Conservation (phyloP, 1,140 invertebrate genomes). For the Drosophila arizonae region DNA sequence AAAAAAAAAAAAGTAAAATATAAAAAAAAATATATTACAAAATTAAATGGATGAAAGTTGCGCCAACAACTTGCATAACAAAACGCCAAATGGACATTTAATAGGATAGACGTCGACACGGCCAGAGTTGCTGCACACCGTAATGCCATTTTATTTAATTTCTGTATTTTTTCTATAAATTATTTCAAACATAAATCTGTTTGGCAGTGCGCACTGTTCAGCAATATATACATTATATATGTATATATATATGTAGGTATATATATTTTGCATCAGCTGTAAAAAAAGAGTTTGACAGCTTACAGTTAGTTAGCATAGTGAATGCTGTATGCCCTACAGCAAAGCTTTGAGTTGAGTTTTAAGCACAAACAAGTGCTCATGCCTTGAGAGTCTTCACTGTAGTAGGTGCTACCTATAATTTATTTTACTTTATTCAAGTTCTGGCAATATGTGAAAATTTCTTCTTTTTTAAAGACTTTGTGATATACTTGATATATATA, state of each 20-base stretch:
- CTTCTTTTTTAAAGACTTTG: too few relatives aligned
- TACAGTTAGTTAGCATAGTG: neutral
- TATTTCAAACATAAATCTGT: slow-evolving; percentile 79
- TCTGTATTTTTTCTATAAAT: slow-evolving; percentile 77
- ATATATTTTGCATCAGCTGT: neutral
- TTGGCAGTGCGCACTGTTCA: slow-evolving; percentile 38
- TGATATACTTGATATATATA: too few relatives aligned
- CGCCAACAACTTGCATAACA: slow-evolving; percentile 72
- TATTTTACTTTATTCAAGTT: too few relatives aligned
- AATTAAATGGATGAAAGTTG: slow-evolving; percentile 77
- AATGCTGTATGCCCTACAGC: neutral
- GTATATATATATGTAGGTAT: neutral
- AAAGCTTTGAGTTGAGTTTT: too few relatives aligned
- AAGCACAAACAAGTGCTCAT: too few relatives aligned
- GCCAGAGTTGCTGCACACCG: slow-evolving; percentile 19
- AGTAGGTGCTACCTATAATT: too few relatives aligned
- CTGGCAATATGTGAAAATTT: too few relatives aligned
- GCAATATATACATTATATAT: neutral
- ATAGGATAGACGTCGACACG: slow-evolving; percentile 72
- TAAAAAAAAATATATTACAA: slow-evolving; percentile 46
- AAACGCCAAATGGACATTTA: slow-evolving; percentile 79
- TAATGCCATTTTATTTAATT: slow-evolving; percentile 78
- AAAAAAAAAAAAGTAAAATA: slow-evolving; percentile 9
- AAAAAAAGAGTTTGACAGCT: neutral
- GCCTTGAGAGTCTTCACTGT: too few relatives aligned